Evolutionary conservation across 1,140 invertebrate genomes (phyloP).

Genomic region (Camponotus vicinus): DNA sequence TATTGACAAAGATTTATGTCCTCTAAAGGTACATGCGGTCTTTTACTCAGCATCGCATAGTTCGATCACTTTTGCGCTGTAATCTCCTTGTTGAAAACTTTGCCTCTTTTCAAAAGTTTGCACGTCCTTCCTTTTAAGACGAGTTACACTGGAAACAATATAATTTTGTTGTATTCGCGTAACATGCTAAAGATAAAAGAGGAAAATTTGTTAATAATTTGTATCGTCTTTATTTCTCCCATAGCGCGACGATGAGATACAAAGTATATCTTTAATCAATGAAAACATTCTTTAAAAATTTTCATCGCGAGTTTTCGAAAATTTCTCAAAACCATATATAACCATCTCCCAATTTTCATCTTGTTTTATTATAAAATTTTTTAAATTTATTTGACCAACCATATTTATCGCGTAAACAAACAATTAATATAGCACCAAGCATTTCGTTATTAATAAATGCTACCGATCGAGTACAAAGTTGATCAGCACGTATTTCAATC

Average conservation of each 20-base stretch:
- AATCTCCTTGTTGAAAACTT: constrained; percentile 39
- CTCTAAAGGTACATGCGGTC: not conserved
- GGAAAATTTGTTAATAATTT: constrained; percentile 24
- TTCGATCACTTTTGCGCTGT: constrained; percentile 30
- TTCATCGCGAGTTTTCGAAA: not conserved
- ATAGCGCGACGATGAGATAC: not conserved
- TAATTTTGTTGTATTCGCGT: constrained; percentile 22
- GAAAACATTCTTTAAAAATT: constrained; percentile 37
- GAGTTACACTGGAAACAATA: constrained; percentile 19
- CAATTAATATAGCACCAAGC: constrained; percentile 12
- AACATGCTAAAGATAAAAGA: constrained; percentile 3
- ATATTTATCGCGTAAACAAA: not conserved
- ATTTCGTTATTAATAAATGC: constrained; percentile 42
- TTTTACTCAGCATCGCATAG: constrained; percentile 13
- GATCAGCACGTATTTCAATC: constrained; percentile 51
- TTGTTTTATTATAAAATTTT: constrained; percentile 26
- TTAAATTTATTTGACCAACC: constrained; percentile 4
- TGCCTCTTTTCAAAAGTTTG: constrained; percentile 7
- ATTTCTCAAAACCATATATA: constrained; percentile 11
- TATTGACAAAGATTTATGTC: constrained; percentile 26
- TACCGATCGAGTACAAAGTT: constrained; percentile 1
- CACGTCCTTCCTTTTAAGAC: not conserved
- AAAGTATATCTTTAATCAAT: constrained; percentile 2
- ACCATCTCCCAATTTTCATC: not conserved
- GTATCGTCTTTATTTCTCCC: constrained; percentile 11